A percentile compares a stretch with the other conserved stretches of the same genome.
Evolutionary conservation across 1,140 invertebrate genomes (phyloP).

Genomic region (Pachypsylla venusta): DNA sequence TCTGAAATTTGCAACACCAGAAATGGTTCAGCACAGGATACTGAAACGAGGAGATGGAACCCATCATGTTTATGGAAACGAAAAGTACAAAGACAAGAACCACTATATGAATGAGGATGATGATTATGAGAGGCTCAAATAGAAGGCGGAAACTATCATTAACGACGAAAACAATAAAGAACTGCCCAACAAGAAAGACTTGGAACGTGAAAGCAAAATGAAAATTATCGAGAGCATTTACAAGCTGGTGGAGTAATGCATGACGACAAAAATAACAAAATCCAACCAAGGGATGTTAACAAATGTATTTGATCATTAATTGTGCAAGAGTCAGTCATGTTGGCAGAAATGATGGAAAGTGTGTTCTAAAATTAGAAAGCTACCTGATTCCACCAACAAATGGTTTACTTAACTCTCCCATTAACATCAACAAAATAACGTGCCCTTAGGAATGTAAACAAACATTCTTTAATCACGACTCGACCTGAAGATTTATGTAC

Average conservation of each 20-base stretch:
- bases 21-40: constrained; percentile 30
- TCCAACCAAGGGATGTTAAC: too few relatives aligned
- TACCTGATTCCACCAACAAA: too few relatives aligned
- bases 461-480: too few relatives aligned
- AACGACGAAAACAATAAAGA: background rate
- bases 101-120: background rate
- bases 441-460: too few relatives aligned
- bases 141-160: background rate
- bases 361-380: too few relatives aligned
- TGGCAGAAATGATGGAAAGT: too few relatives aligned
- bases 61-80: constrained; percentile 10
- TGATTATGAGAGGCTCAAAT: background rate
- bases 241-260: constrained; percentile 1
- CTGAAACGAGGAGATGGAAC: constrained; percentile 15
- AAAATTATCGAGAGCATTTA: background rate
- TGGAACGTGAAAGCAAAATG: background rate
- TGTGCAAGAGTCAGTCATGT: too few relatives aligned
- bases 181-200: background rate
- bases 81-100: background rate
- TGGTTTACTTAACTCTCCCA: too few relatives aligned
- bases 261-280: too few relatives aligned
- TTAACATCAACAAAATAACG: too few relatives aligned
- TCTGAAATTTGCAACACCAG: constrained; percentile 34
- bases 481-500: too few relatives aligned
- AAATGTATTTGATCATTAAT: too few relatives aligned